phyloP scores from a whole-genome alignment of 2,113 vertebrate genomes.

The Ia io region DNA sequence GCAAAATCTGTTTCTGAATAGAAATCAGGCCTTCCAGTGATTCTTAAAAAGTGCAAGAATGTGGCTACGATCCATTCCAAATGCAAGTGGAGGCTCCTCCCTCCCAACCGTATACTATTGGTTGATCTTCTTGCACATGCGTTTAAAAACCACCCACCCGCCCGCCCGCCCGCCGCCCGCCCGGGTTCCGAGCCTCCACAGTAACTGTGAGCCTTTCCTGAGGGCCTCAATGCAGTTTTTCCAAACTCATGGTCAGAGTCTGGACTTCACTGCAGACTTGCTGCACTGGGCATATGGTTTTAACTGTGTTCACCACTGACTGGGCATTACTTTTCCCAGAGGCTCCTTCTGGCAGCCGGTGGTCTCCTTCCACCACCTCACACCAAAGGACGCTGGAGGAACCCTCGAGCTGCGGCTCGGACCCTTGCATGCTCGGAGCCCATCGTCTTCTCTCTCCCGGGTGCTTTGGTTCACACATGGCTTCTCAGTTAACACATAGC shows the following conservation, averaged over 20 bases:
- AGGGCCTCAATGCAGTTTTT: not conserved
- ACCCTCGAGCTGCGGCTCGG: not conserved
- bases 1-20: not conserved
- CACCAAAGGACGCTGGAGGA: not conserved
- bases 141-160: no score
- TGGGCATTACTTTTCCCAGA: no score
- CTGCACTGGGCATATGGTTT: not conserved
- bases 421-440: no score
- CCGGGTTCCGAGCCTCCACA: not conserved
- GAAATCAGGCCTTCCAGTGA: not conserved
- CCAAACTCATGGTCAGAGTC: not conserved
- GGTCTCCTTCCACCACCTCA: not conserved
- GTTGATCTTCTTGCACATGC: not conserved
- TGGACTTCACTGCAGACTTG: not conserved
- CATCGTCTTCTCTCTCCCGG: accelerated
- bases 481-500: not conserved
- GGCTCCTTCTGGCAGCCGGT: not conserved
- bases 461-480: not conserved
- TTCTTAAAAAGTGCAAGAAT: not conserved
- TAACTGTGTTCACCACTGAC: not conserved
- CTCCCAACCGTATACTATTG: not conserved
- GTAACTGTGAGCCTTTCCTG: not conserved
- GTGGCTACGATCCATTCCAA: not conserved
- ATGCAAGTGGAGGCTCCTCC: not conserved
- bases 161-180: no score